Evolutionary conservation across 2,888 invertebrate genomes (phyloP), one percentile per base, ranked within the genome.

Genomic region (Tetrapedia diversipes): DNA sequence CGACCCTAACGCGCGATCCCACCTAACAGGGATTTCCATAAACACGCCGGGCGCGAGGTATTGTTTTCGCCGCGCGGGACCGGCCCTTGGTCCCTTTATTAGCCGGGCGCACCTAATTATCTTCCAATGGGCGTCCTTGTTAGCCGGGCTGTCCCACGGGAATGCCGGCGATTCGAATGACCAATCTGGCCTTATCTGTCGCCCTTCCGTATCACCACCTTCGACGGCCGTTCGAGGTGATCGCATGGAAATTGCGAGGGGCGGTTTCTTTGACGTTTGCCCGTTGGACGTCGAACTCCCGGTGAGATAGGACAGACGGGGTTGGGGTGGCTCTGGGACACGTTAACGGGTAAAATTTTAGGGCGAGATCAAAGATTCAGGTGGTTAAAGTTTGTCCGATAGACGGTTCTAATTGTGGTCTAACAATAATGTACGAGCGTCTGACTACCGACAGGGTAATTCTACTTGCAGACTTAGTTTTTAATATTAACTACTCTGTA

Each of bases 11-110:
- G 86, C 84, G 78, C 73, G 80, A 80, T 75, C 82, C 79, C 57
- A 81, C 82, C 86, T 82, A 81, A 83, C 86, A 84, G 81, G 84
- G 82, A 90, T 89, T 89, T 90, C 87, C 89, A 89, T 89, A 89
- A 89, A 89, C 88, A 86, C 85, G 84, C 79, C 78, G 81, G n/a
- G 83, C 85, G 86, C 82, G 79, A 70, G 79, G 85, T 83, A 89
- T 88, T 88, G 87, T 89, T 89, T 88, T 88, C 85, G 83, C 76
- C 78, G 74, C 74, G 79, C 75, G 74, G 66, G 60, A 72, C 67
- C 41, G 11, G 47, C 24, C 65, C 32, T 22, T 34, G n/a, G 54
- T 16, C 51, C 76, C 79, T 83, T 83, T 82, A 82, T 81, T 82
- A 83, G 19, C 70, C 54, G 41, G n/a, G 64, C 39, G 54, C 76